A percentile compares a stretch with the other conserved stretches of the same genome.
phyloP scores from a whole-genome alignment of 2,888 invertebrate genomes.

The Heteromyza rotundicornis region DNA sequence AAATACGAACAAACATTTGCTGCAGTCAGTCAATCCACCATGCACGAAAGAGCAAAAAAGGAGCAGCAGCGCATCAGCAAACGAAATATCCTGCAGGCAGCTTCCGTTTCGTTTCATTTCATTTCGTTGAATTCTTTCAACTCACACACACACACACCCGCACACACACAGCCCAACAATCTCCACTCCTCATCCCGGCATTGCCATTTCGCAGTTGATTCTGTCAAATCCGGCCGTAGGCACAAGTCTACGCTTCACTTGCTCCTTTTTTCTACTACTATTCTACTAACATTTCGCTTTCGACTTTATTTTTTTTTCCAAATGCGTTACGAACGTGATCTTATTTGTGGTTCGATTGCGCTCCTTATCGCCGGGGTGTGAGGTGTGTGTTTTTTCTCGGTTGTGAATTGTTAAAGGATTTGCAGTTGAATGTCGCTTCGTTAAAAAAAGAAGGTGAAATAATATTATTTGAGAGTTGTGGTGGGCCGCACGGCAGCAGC shows the following conservation, averaged over 20 bases:
- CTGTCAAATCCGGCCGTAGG: conserved; percentile 5
- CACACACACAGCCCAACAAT: background rate
- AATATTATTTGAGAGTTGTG: background rate
- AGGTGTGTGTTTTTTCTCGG: conserved; percentile 27
- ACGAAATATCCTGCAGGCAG: conserved; percentile 49
- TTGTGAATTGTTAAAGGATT: conserved; percentile 54
- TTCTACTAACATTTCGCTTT: background rate
- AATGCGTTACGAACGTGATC: conserved; percentile 51
- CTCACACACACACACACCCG: background rate
- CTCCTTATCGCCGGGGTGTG: conserved; percentile 13
- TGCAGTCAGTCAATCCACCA: conserved; percentile 7
- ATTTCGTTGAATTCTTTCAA: background rate
- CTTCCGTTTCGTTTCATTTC: background rate
- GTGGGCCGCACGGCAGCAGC: conserved; percentile 17
- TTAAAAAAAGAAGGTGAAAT: background rate
- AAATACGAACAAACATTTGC: no score
- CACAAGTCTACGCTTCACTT: conserved; percentile 4
- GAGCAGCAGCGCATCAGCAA: conserved; percentile 44
- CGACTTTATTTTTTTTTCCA: conserved; percentile 26
- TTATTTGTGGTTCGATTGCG: conserved; percentile 44
- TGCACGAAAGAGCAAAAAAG: background rate
- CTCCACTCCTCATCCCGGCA: background rate
- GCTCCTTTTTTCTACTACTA: conserved; percentile 5
- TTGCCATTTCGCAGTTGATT: conserved; percentile 3
- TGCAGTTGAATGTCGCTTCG: conserved; percentile 26